Conservation (phyloP, 2,888 invertebrate species). For the Theristus sp. region DNA sequence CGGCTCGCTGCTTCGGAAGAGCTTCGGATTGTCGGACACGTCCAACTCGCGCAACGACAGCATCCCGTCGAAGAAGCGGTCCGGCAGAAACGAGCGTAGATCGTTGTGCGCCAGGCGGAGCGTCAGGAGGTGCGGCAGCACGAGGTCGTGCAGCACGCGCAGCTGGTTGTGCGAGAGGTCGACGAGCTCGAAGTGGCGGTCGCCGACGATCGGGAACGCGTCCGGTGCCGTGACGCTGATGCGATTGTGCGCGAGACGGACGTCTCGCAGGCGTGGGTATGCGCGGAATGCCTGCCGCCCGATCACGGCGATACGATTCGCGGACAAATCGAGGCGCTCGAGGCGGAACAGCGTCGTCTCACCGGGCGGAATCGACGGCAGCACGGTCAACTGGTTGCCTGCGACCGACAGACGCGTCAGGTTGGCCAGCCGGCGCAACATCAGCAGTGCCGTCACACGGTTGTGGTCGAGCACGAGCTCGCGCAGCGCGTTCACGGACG, state of each 20-base stretch:
- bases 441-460: not conserved
- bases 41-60: not conserved
- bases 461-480: not conserved
- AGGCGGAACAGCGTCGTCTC: not conserved
- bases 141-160: not conserved
- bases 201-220: not conserved
- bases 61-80: not conserved
- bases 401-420: not conserved
- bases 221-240: not conserved
- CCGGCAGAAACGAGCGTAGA: not conserved
- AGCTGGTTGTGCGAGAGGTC: constrained; percentile 1
- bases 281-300: not conserved
- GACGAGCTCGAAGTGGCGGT: not conserved
- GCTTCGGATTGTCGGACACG: not conserved
- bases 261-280: not conserved
- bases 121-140: not conserved
- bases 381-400: not conserved
- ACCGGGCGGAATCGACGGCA: not conserved
- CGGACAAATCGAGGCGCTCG: not conserved
- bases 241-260: not conserved
- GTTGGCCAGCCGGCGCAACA: not conserved
- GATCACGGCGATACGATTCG: not conserved
- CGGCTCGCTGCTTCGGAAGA: not conserved
- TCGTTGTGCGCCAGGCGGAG: not conserved
- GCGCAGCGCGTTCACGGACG: not conserved